Evolutionary conservation across 2,797 vertebrate genomes (phyloP).

Genomic region (Aplochiton taeniatus): DNA sequence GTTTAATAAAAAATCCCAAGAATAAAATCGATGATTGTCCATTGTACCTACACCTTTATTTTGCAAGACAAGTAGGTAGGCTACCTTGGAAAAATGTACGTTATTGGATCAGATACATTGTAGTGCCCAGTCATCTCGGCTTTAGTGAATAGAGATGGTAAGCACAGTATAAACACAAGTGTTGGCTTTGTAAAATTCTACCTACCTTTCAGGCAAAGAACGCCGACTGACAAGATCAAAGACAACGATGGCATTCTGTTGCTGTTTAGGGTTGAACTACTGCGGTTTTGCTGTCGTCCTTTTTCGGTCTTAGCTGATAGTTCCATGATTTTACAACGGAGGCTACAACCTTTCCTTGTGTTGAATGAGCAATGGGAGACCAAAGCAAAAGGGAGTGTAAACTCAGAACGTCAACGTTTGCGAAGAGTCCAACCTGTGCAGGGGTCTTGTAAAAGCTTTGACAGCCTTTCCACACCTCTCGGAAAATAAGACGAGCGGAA

Average conservation of each 20-base stretch:
- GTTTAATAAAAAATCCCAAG: too few species aligned
- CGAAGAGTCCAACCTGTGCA: slow-evolving; percentile 40
- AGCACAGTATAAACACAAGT: too few species aligned
- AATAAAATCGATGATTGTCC: too few species aligned
- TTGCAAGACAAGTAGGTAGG: too few species aligned
- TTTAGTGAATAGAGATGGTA: too few species aligned
- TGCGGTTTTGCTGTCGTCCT: slow-evolving; percentile 37
- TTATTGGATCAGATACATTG: too few species aligned
- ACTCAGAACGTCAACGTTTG: slow-evolving; percentile 35
- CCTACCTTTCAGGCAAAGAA: slow-evolving; percentile 73
- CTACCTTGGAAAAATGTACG: too few species aligned
- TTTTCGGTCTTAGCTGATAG: slow-evolving; percentile 29
- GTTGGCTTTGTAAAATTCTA: neutral
- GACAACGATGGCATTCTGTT: slow-evolving; percentile 37
- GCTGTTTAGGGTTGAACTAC: slow-evolving; percentile 33
- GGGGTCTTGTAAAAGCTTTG: slow-evolving; percentile 29
- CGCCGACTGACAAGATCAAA: slow-evolving; percentile 33
- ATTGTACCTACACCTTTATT: too few species aligned
- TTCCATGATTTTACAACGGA: slow-evolving; percentile 56
- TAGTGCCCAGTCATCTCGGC: too few species aligned
- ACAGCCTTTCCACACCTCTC: slow-evolving; percentile 39
- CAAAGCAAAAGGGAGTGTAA: slow-evolving; percentile 18
- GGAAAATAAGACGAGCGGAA: slow-evolving; percentile 12
- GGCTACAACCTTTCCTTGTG: slow-evolving; percentile 1
- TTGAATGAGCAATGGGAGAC: slow-evolving; percentile 18